Percentiles rank a stretch among this genome's conserved stretches.
Conservation (phyloP, 2,888 invertebrate species). For the Seira ritae region DNA sequence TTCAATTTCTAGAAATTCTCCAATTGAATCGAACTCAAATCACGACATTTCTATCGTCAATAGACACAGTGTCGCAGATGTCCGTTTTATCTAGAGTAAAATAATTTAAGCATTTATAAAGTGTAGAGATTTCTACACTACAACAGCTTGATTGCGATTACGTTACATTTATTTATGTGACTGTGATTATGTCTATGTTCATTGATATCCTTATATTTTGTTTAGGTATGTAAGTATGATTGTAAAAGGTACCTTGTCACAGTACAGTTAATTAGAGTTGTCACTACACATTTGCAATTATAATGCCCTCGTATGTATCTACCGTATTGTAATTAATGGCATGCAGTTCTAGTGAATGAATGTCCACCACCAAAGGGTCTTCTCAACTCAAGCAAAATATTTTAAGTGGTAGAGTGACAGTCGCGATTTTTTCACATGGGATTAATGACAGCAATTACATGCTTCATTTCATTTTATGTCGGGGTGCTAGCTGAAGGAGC, state of each 20-base stretch:
- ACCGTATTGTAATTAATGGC: neutral
- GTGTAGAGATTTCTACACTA: no score
- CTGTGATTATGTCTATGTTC: no score
- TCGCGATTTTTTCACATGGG: neutral
- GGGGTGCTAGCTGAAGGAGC: no score
- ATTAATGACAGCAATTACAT: slow-evolving; percentile 9
- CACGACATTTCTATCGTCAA: neutral
- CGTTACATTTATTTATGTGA: no score
- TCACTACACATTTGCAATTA: neutral
- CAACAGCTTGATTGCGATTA: no score
- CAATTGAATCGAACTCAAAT: neutral
- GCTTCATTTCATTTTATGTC: no score
- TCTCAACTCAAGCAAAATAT: no score
- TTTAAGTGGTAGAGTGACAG: neutral
- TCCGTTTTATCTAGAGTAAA: neutral
- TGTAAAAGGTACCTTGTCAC: no score
- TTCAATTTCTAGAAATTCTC: neutral
- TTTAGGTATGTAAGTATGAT: no score
- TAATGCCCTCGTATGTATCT: neutral
- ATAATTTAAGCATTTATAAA: neutral
- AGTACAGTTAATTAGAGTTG: neutral
- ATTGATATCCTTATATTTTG: no score
- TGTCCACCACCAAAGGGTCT: no score
- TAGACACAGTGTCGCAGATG: neutral
- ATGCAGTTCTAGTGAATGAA: no score